These are phyloP conservation scores for Coregonus clupeaformis DNA, from an alignment of 2,113 vertebrate genomes.

Conservation along the genomic window DNA sequence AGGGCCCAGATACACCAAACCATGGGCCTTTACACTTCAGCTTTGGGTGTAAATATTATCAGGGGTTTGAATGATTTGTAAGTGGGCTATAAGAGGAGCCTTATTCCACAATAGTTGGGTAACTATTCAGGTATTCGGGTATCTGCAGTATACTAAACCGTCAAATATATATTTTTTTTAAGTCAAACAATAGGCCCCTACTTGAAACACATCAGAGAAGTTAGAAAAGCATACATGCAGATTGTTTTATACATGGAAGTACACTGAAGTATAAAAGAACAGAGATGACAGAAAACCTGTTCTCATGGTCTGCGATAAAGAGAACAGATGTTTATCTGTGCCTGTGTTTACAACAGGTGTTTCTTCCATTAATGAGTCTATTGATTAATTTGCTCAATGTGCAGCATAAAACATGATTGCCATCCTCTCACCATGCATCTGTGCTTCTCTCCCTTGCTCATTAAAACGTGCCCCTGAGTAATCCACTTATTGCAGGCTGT, in stretches of 20 bases:
- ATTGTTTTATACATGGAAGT: background rate
- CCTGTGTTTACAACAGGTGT: conserved; percentile 28
- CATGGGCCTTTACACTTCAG: conserved; percentile 33
- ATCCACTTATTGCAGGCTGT: conserved; percentile 20
- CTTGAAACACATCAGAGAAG: background rate
- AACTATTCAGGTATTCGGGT: background rate
- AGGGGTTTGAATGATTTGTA: background rate
- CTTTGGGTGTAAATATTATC: background rate
- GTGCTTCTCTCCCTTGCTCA: conserved; percentile 11
- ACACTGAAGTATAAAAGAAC: background rate
- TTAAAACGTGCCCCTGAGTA: conserved; percentile 31
- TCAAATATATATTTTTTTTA: background rate
- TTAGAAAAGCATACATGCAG: background rate
- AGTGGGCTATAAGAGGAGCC: background rate
- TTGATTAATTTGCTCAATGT: conserved; percentile 17
- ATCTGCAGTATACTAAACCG: background rate
- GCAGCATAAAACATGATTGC: background rate
- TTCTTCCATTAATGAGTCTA: conserved; percentile 25
- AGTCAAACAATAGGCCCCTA: background rate
- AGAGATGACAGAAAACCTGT: background rate
- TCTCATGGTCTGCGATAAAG: background rate
- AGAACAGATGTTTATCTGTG: background rate
- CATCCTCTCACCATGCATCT: background rate
- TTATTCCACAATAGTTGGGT: background rate
- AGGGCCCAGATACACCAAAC: conserved; percentile 34